Evolutionary conservation across 2,113 vertebrate species (phyloP).

Genomic region (Cyprinodon tularosa): DNA sequence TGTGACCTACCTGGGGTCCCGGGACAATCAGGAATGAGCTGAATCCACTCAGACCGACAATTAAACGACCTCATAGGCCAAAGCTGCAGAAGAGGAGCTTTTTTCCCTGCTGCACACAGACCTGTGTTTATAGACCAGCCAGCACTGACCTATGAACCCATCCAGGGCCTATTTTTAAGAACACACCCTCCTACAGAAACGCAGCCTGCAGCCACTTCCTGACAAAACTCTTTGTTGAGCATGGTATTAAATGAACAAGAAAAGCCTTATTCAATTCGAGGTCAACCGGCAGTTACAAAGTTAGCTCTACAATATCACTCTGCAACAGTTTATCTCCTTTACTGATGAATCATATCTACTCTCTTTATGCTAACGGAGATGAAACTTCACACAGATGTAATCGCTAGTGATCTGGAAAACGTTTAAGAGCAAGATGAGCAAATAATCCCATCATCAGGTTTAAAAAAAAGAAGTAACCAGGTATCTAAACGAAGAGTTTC

Average conservation of each 20-base stretch:
- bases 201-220: constrained; percentile 48
- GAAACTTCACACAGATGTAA: background rate
- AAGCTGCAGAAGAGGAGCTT: constrained; percentile 41
- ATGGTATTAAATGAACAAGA: constrained; percentile 28
- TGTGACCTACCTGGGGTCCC: constrained; percentile 60
- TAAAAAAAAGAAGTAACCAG: too few relatives aligned
- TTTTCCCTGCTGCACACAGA: constrained; percentile 41
- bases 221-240: constrained; percentile 67
- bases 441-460: constrained; percentile 2
- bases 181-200: constrained; percentile 52
- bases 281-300: background rate
- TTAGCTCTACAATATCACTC: background rate
- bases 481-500: too few relatives aligned
- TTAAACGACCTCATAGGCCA: constrained; percentile 20
- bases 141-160: constrained; percentile 80
- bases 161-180: constrained; percentile 56
- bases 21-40: constrained; percentile 22
- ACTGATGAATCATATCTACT: background rate
- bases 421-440: constrained; percentile 1
- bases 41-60: constrained; percentile 38
- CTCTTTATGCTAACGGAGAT: background rate
- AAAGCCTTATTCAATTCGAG: constrained; percentile 2
- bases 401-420: background rate
- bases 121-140: constrained; percentile 77
- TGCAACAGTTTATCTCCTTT: background rate